Conservation (phyloP, 2,797 vertebrate species). For the Forpus xanthops region DNA sequence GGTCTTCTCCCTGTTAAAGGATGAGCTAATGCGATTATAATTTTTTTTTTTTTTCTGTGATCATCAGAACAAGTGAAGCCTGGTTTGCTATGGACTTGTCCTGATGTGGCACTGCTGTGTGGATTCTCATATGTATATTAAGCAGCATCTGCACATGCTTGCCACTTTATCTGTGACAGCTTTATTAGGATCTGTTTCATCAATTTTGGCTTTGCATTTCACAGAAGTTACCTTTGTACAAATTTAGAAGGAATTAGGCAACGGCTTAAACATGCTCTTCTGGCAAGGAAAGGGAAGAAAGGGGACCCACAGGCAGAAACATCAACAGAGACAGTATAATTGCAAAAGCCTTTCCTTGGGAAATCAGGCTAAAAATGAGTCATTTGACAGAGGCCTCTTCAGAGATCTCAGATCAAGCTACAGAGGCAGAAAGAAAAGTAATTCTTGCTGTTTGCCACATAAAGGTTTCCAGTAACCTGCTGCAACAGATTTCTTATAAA, state of each 20-base stretch:
- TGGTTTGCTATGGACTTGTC: background rate
- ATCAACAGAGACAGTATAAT: background rate
- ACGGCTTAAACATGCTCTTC: background rate
- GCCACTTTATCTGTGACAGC: background rate
- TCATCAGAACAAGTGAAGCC: background rate
- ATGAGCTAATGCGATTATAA: constrained; percentile 27
- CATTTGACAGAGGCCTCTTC: background rate
- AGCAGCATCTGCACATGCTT: background rate
- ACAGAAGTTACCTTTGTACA: constrained; percentile 22
- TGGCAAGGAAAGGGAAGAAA: background rate
- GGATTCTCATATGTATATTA: background rate
- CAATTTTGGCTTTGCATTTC: background rate
- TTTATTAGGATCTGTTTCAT: constrained; percentile 8
- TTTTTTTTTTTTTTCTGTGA: background rate
- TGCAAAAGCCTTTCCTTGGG: background rate
- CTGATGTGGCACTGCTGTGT: background rate
- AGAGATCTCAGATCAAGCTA: background rate
- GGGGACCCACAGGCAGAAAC: background rate
- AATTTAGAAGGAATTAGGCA: constrained; percentile 13
- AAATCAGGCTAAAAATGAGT: constrained; percentile 4
- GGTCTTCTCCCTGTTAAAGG: background rate
- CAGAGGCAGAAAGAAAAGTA: background rate
- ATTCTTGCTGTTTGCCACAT: background rate
- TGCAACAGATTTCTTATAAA: background rate
- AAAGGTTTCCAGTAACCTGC: background rate